Base-by-base conservation (phyloP, 2,113 vertebrate genomes). In the Aptenodytes forsteri region DNA sequence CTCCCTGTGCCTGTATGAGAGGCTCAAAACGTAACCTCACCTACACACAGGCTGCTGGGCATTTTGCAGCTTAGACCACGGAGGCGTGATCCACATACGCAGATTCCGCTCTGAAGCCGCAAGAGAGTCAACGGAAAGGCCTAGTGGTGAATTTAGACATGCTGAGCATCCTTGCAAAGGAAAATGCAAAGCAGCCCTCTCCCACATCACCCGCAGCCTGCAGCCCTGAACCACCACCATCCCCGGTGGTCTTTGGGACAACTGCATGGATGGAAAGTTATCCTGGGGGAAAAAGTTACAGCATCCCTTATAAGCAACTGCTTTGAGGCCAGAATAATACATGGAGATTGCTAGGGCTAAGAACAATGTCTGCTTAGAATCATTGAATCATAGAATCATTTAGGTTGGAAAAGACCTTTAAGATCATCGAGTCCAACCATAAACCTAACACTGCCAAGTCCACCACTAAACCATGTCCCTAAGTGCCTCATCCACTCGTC, bases 31-130 rank as follows among this genome's bases (percentile, higher is more conserved):
- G 1, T 9, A 11, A 17, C 34, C 46, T 20, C 12, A 2, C n/a
- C 52, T 11, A 13, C 11, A 11, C 13, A 7, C 19, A 10, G 70
- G 70, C 50, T 13, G 42, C n/a, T 2, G n/a, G 22, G 25, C 18
- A 3, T 26, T 66, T 29, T 4, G 23, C 30, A 36, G 15, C 16
- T 11, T 2, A 11, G 26, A 11, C 27, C 8, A 0, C 0, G 10
- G 38, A 5, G 14, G 7, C 2, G 8, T 2, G 32, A 38, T 16
- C 58, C n/a, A 11, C 0, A 0, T 2, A 42, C 2, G 0, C 13
- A 9, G 34, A 22, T 25, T 62, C 47, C 0, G 0, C 44, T 21
- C 23, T 5, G 6, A 7, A 13, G 67, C 38, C 38, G 5, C 40
- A 1, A 3, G 16, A 14, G 42, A 16, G 7, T 7, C 42, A 22